phyloP scores from a whole-genome alignment of 2,888 invertebrate genomes.

The Amphipyra berbera region DNA sequence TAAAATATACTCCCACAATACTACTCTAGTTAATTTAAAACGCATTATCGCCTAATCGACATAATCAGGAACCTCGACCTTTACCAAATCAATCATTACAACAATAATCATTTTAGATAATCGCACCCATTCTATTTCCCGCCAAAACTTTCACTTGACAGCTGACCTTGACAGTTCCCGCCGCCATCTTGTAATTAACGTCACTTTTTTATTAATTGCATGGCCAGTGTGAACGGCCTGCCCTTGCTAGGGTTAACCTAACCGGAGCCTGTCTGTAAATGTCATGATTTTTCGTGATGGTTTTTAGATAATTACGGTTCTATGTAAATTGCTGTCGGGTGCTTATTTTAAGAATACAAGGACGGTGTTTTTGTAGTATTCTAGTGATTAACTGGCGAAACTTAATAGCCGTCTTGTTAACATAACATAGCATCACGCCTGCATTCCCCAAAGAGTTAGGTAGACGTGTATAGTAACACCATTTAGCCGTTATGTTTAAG shows the following conservation, averaged over 20 bases:
- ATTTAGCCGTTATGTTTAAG: too few species aligned
- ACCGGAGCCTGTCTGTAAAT: constrained; percentile 29
- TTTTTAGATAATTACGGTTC: constrained; percentile 17
- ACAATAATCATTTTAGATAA: constrained; percentile 55
- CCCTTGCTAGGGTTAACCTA: constrained; percentile 47
- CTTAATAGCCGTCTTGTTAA: too few species aligned
- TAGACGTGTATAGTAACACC: too few species aligned
- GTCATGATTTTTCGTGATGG: constrained; percentile 48
- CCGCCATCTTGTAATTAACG: constrained; percentile 58
- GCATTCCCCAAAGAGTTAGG: too few species aligned
- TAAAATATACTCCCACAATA: constrained; percentile 3
- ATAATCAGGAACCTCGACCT: constrained; percentile 66
- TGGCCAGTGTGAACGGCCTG: constrained; percentile 37
- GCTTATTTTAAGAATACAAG: neutral
- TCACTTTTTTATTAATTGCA: constrained; percentile 44
- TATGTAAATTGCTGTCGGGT: constrained; percentile 1
- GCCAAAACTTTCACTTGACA: constrained; percentile 67
- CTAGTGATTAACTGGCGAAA: neutral
- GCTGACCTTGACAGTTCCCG: constrained; percentile 64
- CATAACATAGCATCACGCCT: too few species aligned
- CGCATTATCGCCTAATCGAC: constrained; percentile 36
- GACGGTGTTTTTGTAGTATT: too few species aligned
- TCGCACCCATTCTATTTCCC: constrained; percentile 52
- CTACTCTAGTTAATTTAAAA: constrained; percentile 46
- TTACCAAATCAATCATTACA: constrained; percentile 65